Evolutionary conservation across 1,140 invertebrate species (phyloP).

Genomic region (Leptinotarsa undecemlineata): DNA sequence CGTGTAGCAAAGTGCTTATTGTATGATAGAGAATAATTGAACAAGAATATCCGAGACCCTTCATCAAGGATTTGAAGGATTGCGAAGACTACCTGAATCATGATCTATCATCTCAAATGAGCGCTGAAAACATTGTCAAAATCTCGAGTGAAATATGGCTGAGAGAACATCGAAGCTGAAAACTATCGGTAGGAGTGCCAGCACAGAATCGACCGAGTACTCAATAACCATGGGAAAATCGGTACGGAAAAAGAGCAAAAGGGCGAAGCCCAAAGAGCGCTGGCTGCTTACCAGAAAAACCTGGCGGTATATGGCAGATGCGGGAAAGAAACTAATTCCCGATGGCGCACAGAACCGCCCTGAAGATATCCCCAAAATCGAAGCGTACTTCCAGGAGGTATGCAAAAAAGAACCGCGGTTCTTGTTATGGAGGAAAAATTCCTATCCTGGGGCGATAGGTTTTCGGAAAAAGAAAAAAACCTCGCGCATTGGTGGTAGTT

Average conservation of each 20-base stretch:
- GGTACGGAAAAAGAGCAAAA: constrained; percentile 55
- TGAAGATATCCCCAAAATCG: constrained; percentile 77
- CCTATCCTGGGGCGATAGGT: constrained; percentile 71
- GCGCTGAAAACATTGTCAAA: constrained; percentile 27
- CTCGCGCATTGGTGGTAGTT: constrained; percentile 66
- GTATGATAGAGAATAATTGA: constrained; percentile 32
- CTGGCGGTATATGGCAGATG: constrained; percentile 88
- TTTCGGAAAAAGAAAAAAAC: constrained; percentile 62
- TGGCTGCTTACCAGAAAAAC: constrained; percentile 87
- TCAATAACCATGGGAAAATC: constrained; percentile 58
- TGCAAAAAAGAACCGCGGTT: constrained; percentile 77
- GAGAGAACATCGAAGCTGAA: constrained; percentile 47
- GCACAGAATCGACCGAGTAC: constrained; percentile 50
- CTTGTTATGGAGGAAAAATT: constrained; percentile 78
- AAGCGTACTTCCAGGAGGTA: constrained; percentile 82
- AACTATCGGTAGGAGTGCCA: constrained; percentile 47
- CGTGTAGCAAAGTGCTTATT: constrained; percentile 32
- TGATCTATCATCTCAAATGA: constrained; percentile 20
- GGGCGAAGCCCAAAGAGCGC: constrained; percentile 67
- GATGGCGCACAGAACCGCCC: constrained; percentile 70
- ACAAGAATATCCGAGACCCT: background rate
- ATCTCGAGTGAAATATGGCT: constrained; percentile 44
- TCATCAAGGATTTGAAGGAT: constrained; percentile 2
- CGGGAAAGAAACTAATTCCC: constrained; percentile 80
- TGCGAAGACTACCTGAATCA: constrained; percentile 8